Conservation (phyloP, 2,113 vertebrate species). For the Scortum barcoo region DNA sequence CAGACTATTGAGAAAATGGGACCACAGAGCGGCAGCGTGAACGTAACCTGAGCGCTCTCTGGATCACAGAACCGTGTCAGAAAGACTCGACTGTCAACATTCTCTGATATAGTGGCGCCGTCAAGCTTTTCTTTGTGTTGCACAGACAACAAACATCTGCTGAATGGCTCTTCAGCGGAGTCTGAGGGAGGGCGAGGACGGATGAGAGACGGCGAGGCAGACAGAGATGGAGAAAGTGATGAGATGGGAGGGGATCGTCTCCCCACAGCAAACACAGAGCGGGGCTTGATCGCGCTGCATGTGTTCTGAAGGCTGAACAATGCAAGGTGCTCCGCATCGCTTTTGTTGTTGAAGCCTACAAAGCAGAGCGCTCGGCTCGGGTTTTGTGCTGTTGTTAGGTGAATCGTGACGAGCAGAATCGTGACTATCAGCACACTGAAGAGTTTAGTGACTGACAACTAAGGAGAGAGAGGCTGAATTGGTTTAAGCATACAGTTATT, state of each 20-base stretch:
- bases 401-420: constrained; percentile 1
- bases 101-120: constrained; percentile 14
- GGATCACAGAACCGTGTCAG: neutral
- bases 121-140: constrained; percentile 26
- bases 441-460: neutral
- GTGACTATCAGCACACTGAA: neutral
- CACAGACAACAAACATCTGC: constrained; percentile 32
- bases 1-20: neutral
- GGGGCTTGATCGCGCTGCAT: neutral
- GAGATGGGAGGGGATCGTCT: constrained; percentile 7
- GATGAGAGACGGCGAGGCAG: constrained; percentile 21
- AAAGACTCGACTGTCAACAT: constrained; percentile 15
- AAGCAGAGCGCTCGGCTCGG: neutral
- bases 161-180: constrained; percentile 10
- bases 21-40: neutral
- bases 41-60: neutral
- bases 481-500: neutral
- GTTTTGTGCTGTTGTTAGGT: neutral
- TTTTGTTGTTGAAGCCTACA: neutral
- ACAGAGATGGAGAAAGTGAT: constrained; percentile 3
- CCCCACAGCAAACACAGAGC: neutral
- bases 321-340: neutral
- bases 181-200: neutral
- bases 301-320: constrained; percentile 27
- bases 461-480: neutral